Conservation (phyloP, 2,113 vertebrate species). For the Mormoops blainvillei region DNA sequence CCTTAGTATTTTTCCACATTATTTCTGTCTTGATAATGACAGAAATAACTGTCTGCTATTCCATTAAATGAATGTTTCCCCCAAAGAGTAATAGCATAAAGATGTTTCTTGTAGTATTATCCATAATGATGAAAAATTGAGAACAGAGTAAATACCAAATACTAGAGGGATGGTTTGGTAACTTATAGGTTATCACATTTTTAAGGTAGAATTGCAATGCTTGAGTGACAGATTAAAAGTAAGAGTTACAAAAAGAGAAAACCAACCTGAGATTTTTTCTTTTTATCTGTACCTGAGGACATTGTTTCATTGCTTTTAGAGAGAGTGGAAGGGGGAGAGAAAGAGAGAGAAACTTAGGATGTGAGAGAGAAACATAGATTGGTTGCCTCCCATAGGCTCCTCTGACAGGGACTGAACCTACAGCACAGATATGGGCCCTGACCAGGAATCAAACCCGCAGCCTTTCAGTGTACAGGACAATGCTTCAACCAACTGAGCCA, state of each 20-base stretch:
- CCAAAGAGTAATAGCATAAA: not conserved
- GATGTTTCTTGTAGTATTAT: not conserved
- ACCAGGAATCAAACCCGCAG: too few species aligned
- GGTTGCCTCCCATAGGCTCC: too few species aligned
- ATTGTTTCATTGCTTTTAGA: too few species aligned
- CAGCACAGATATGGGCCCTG: too few species aligned
- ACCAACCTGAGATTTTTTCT: not conserved
- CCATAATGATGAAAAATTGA: not conserved
- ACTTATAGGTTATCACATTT: not conserved
- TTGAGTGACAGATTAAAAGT: not conserved
- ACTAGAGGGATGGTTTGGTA: not conserved
- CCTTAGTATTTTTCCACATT: constrained; percentile 3
- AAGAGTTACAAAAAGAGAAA: not conserved
- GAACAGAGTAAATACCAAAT: not conserved
- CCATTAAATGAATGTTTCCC: not conserved
- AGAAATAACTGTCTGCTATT: not conserved
- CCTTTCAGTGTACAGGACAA: too few species aligned
- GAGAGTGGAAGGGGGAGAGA: too few species aligned
- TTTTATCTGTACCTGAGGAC: too few species aligned
- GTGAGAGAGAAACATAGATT: too few species aligned
- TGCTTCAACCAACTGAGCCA: too few species aligned
- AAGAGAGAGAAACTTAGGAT: too few species aligned
- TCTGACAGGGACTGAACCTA: too few species aligned
- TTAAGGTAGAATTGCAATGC: not conserved
- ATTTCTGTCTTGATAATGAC: not conserved